Conservation (phyloP, 2,797 vertebrate genomes). For the Coilia nasus region DNA sequence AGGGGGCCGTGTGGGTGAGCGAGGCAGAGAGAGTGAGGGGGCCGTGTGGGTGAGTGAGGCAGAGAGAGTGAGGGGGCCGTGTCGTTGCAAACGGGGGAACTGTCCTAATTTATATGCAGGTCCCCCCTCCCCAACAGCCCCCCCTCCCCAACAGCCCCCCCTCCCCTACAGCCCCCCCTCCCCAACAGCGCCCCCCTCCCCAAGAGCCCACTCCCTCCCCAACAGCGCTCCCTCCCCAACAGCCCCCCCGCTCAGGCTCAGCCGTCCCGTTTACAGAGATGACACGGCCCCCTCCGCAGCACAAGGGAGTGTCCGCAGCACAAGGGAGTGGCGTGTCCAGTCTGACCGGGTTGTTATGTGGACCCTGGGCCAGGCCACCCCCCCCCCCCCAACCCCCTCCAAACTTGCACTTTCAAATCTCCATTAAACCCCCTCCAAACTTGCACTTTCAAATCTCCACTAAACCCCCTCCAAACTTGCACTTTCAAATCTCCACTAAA, state of each 20-base stretch:
- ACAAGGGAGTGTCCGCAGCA: slow-evolving; percentile 15
- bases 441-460: no score
- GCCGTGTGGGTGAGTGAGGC: slow-evolving; percentile 27
- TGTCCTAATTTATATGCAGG: slow-evolving; percentile 45
- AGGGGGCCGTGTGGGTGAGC: slow-evolving; percentile 25
- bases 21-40: slow-evolving; percentile 35
- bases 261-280: slow-evolving; percentile 36
- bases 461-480: no score
- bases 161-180: no score
- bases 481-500: no score
- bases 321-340: no score
- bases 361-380: background rate
- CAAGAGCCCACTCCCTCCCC: slow-evolving; percentile 26
- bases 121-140: slow-evolving; percentile 28
- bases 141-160: slow-evolving; percentile 37
- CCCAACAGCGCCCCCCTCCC: background rate
- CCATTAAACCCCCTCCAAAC: no score
- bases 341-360: no score
- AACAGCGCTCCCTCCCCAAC: slow-evolving; percentile 21
- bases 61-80: slow-evolving; percentile 13
- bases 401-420: no score
- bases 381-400: background rate
- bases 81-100: slow-evolving; percentile 15
- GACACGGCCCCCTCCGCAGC: slow-evolving; percentile 24
- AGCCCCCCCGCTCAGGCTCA: slow-evolving; percentile 28